phyloP scores from a whole-genome alignment of 1,140 invertebrate genomes.

The Monochamus saltuarius region DNA sequence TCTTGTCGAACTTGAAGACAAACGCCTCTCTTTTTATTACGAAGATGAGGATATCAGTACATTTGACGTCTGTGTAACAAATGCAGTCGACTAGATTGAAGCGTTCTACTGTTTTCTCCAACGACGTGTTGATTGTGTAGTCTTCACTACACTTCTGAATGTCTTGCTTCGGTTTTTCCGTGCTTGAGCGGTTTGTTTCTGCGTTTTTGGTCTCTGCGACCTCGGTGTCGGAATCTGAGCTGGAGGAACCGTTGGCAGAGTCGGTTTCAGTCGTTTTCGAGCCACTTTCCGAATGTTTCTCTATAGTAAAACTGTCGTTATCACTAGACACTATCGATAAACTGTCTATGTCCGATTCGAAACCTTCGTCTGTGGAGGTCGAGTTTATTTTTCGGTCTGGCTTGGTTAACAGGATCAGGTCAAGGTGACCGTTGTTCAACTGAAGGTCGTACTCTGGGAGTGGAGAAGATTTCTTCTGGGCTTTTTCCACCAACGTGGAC shows the following conservation, averaged over 20 bases:
- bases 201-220: slow-evolving; percentile 21
- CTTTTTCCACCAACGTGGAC: slow-evolving; percentile 46
- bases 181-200: slow-evolving; percentile 7
- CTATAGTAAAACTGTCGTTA: slow-evolving; percentile 39
- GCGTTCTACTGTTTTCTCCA: slow-evolving; percentile 29
- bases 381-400: slow-evolving; percentile 22
- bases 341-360: slow-evolving; percentile 52
- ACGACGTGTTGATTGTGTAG: too few species aligned
- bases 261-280: slow-evolving; percentile 42
- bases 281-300: slow-evolving; percentile 25
- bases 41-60: slow-evolving; percentile 48
- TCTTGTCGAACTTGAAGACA: slow-evolving; percentile 49
- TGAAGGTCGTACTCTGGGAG: slow-evolving; percentile 42
- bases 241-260: slow-evolving; percentile 49
- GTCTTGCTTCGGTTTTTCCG: neutral
- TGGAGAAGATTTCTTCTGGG: slow-evolving; percentile 35
- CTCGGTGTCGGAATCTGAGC: slow-evolving; percentile 47
- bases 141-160: neutral
- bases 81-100: slow-evolving; percentile 50
- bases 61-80: slow-evolving; percentile 50
- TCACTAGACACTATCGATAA: slow-evolving; percentile 48
- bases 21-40: slow-evolving; percentile 48
- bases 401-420: slow-evolving; percentile 35
- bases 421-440: slow-evolving; percentile 37
- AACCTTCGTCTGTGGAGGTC: slow-evolving; percentile 47